Evolutionary conservation across 2,888 invertebrate genomes (phyloP), one percentile per base, ranked within the genome.

Genomic region (Eucriotettix oculatus): DNA sequence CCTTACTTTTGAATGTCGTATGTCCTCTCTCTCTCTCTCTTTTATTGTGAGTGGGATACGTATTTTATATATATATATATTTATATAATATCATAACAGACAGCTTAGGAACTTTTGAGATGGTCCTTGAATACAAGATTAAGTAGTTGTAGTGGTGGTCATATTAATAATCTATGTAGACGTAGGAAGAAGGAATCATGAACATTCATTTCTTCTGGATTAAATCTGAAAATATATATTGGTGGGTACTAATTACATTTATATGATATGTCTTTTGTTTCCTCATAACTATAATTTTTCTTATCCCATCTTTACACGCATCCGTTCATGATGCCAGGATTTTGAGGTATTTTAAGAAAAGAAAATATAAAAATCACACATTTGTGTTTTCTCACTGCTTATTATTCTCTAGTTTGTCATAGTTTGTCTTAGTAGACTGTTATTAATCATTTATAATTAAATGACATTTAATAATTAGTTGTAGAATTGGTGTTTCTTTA

Each of bases 31-130:
- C 62, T 68, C 57, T 68, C 65, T 68, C 62, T 66, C 64, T 68
- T 65, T 67, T 72, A 14, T 70, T 71, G 70, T 71, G 64, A 64
- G 65, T 66, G 65, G 67, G 57, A 61, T 43, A 61, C 58, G 60
- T 61, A 58, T 56, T 61, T 62, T 60, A 52, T 58, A 57, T 52
- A 60, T 57, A 59, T 60, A 56, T 52, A 43, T 58, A 63, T 61
- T 61, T 60, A 56, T 55, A 61, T 61, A 17, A 42, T 57, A 57
- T 64, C 61, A 64, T 59, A 61, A 62, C 69, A 70, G 67, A 72
- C 73, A 75, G 79, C 78, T 80, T 84, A 84, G 87, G 87, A 86
- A 86, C 87, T 88, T 88, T 88, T 88, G 89, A 89, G 88, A 88
- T 89, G 89, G 88, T 89, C 88, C 88, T 87, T 86, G 85, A 72